Conservation (phyloP, 2,888 invertebrate genomes). For the Auanema sp. region DNA sequence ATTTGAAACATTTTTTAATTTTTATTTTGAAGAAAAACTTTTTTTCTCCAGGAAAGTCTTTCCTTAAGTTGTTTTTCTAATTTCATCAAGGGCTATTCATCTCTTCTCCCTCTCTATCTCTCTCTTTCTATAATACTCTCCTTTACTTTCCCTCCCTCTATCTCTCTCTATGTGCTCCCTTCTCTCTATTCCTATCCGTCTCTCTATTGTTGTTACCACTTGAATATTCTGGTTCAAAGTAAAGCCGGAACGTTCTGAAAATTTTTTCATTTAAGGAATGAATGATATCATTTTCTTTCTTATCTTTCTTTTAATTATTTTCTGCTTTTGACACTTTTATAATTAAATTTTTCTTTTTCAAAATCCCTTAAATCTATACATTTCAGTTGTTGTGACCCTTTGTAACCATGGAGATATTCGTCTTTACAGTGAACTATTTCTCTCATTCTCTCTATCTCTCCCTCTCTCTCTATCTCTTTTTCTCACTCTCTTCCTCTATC, state of each 20-base stretch:
- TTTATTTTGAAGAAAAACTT: conserved; percentile 4
- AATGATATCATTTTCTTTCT: too few relatives aligned
- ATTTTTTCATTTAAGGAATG: background rate
- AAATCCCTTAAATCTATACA: too few relatives aligned
- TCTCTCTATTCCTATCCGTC: conserved; percentile 7
- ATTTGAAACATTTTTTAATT: background rate
- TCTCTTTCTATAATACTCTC: background rate
- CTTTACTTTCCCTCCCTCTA: background rate
- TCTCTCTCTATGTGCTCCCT: background rate
- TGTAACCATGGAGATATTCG: background rate
- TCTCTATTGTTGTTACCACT: conserved; percentile 8
- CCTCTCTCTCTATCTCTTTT: background rate
- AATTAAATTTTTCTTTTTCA: too few relatives aligned
- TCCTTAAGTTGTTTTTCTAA: background rate
- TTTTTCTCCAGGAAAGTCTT: background rate
- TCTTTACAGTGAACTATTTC: conserved; percentile 4
- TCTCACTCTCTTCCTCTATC: background rate
- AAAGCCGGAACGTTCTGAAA: background rate
- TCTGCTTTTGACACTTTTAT: too few relatives aligned
- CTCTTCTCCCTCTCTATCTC: conserved; percentile 7
- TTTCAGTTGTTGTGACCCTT: conserved; percentile 1
- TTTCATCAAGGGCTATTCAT: conserved; percentile 1
- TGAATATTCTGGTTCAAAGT: background rate
- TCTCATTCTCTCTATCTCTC: conserved; percentile 5
- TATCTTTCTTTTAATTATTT: too few relatives aligned